These are phyloP conservation scores for Disparrhopalites patrizii DNA, from an alignment of 2,888 invertebrate genomes.

Conservation along the genomic window DNA sequence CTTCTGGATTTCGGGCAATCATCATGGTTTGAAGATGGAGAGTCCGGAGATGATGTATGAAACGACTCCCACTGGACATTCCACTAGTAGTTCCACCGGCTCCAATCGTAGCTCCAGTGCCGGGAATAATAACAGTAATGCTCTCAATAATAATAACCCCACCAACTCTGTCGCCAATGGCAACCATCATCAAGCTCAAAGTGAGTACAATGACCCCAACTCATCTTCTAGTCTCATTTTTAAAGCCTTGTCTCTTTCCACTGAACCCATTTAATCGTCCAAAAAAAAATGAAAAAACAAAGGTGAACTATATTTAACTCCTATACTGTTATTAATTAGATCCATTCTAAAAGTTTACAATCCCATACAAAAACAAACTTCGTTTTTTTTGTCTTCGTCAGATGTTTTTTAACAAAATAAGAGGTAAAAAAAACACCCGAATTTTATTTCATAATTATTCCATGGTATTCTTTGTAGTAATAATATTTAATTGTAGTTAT, in stretches of 20 bases:
- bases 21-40: conserved; percentile 39
- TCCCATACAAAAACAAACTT: too few relatives aligned
- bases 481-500: too few relatives aligned
- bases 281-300: not conserved
- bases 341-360: too few relatives aligned
- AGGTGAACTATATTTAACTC: not conserved
- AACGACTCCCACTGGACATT: conserved; percentile 2
- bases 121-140: conserved; percentile 28
- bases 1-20: conserved; percentile 31
- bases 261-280: conserved; percentile 2
- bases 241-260: conserved; percentile 41
- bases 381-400: too few relatives aligned
- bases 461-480: too few relatives aligned
- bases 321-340: not conserved
- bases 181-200: conserved; percentile 19
- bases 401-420: too few relatives aligned
- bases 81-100: conserved; percentile 24
- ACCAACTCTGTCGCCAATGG: conserved; percentile 4
- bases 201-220: conserved; percentile 30
- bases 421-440: too few relatives aligned
- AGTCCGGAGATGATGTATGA: conserved; percentile 26
- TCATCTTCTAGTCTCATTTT: conserved; percentile 48
- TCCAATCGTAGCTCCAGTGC: conserved; percentile 7
- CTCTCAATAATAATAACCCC: conserved; percentile 12
- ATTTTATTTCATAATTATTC: too few relatives aligned